These are phyloP conservation scores for Macrostomum lignano DNA, from an alignment of 1,140 invertebrate genomes.

Conservation along the genomic window DNA sequence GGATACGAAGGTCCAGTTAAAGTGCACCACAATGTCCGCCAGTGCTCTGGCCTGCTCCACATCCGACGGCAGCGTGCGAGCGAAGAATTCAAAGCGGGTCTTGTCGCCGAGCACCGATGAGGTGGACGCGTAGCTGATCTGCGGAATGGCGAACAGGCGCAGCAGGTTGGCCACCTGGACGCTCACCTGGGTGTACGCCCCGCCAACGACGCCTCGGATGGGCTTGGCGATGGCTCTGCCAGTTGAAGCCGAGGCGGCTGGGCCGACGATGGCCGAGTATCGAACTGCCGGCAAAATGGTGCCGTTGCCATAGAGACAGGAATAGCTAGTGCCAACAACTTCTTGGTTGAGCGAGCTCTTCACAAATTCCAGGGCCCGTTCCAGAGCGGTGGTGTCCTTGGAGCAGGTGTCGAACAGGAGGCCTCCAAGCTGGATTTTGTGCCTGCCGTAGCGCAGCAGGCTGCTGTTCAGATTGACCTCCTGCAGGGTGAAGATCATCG, in stretches of 20 bases:
- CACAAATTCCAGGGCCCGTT: slow-evolving; percentile 44
- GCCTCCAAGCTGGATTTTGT: slow-evolving; percentile 37
- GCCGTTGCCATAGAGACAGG: slow-evolving; percentile 16
- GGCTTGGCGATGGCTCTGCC: slow-evolving; percentile 17
- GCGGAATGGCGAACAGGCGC: slow-evolving; percentile 38
- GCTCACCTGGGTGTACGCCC: slow-evolving; percentile 35
- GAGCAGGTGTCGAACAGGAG: slow-evolving; percentile 45
- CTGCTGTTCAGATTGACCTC: slow-evolving; percentile 37
- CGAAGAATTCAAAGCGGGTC: slow-evolving; percentile 39
- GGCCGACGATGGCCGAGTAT: slow-evolving; percentile 20
- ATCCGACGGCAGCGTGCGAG: slow-evolving; percentile 35
- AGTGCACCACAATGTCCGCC: slow-evolving; percentile 34
- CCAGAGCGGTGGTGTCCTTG: slow-evolving; percentile 41
- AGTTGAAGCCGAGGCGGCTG: slow-evolving; percentile 13
- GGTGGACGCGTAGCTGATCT: slow-evolving; percentile 41
- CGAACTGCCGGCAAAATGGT: slow-evolving; percentile 15
- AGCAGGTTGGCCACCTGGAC: slow-evolving; percentile 40
- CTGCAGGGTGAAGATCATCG: slow-evolving; percentile 50
- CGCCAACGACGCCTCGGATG: slow-evolving; percentile 19
- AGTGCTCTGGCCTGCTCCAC: slow-evolving; percentile 42
- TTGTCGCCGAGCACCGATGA: slow-evolving; percentile 40
- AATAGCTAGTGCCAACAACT: background rate
- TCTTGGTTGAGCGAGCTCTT: slow-evolving; percentile 11
- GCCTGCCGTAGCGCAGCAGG: slow-evolving; percentile 33
- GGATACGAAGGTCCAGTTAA: slow-evolving; percentile 41